Percentiles rank a stretch among this genome's conserved stretches.
phyloP scores from a whole-genome alignment of 2,113 vertebrate genomes.

The Trinectes maculatus region DNA sequence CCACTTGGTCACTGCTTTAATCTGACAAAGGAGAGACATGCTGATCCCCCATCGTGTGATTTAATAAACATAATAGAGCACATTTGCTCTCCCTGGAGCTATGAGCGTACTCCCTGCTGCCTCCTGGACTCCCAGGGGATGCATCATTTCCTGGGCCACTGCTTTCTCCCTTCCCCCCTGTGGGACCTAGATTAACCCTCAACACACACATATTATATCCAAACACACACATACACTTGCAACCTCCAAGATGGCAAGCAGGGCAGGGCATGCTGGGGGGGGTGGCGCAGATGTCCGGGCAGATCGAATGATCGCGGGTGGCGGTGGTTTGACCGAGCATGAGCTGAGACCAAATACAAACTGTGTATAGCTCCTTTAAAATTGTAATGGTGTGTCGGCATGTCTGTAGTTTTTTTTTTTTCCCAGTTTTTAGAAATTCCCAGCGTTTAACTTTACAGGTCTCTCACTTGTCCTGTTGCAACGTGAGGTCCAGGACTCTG shows the following conservation, averaged over 20 bases:
- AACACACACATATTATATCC: slow-evolving; percentile 15
- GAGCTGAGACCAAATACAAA: not conserved
- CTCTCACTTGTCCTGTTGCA: not conserved
- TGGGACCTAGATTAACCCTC: slow-evolving; percentile 60
- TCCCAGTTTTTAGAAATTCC: too few relatives aligned
- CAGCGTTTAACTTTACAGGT: too few relatives aligned
- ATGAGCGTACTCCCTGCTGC: slow-evolving; percentile 62
- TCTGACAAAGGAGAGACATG: slow-evolving; percentile 44
- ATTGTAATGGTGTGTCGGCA: not conserved
- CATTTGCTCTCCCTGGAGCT: slow-evolving; percentile 66
- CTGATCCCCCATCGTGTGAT: slow-evolving; percentile 45
- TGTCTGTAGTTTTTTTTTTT: not conserved
- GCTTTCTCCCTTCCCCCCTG: slow-evolving; percentile 39
- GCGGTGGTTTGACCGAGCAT: slow-evolving; percentile 42
- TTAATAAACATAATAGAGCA: slow-evolving; percentile 69
- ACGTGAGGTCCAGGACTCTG: not conserved
- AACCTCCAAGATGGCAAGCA: slow-evolving; percentile 43
- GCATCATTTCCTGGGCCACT: slow-evolving; percentile 76
- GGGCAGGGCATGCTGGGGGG: slow-evolving; percentile 47
- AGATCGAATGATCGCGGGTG: slow-evolving; percentile 66
- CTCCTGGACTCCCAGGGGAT: slow-evolving; percentile 60
- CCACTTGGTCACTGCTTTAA: slow-evolving; percentile 27
- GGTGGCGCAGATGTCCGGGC: slow-evolving; percentile 74
- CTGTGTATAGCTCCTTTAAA: not conserved
- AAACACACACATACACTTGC: slow-evolving; percentile 1